phyloP scores from a whole-genome alignment of 1,140 invertebrate genomes.

The Drosophila neocordata region DNA sequence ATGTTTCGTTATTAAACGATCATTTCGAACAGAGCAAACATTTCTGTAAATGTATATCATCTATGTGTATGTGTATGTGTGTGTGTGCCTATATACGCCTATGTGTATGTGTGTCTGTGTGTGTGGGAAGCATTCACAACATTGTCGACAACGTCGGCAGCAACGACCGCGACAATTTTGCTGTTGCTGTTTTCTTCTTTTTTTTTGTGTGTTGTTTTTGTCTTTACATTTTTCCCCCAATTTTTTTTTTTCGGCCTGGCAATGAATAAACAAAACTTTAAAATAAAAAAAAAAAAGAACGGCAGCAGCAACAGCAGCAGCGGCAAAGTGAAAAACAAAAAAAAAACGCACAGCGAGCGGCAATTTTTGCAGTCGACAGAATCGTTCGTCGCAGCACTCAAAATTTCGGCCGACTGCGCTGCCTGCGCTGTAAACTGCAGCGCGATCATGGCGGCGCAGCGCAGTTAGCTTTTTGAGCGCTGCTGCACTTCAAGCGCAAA shows the following conservation, averaged over 20 bases:
- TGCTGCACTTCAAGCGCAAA: slow-evolving; percentile 17
- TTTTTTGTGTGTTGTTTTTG: slow-evolving; percentile 10
- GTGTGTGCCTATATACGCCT: no score
- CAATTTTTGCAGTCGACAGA: slow-evolving; percentile 8
- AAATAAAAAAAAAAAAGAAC: slow-evolving; percentile 18
- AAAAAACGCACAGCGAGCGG: slow-evolving; percentile 21
- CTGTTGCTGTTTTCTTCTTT: slow-evolving; percentile 1
- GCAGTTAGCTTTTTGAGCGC: slow-evolving; percentile 16
- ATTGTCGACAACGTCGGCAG: slow-evolving; percentile 15
- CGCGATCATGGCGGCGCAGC: slow-evolving; percentile 6
- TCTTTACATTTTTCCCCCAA: slow-evolving; percentile 29
- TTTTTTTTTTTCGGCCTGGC: slow-evolving; percentile 18
- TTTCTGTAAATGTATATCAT: slow-evolving; percentile 5
- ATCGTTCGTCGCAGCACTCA: background rate
- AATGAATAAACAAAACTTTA: slow-evolving; percentile 48
- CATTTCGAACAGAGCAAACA: slow-evolving; percentile 32
- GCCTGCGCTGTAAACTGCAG: slow-evolving; percentile 11
- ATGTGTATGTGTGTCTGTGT: slow-evolving; percentile 9
- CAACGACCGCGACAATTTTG: slow-evolving; percentile 11
- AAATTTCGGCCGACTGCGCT: slow-evolving; percentile 8
- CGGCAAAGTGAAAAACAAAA: slow-evolving; percentile 18
- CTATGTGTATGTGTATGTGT: slow-evolving; percentile 8
- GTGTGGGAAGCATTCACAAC: slow-evolving; percentile 32
- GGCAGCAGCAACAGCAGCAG: slow-evolving; percentile 14
- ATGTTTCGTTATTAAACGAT: slow-evolving; percentile 21